Conservation (phyloP, 1,140 invertebrate genomes). For the Latrodectus geometricus region DNA sequence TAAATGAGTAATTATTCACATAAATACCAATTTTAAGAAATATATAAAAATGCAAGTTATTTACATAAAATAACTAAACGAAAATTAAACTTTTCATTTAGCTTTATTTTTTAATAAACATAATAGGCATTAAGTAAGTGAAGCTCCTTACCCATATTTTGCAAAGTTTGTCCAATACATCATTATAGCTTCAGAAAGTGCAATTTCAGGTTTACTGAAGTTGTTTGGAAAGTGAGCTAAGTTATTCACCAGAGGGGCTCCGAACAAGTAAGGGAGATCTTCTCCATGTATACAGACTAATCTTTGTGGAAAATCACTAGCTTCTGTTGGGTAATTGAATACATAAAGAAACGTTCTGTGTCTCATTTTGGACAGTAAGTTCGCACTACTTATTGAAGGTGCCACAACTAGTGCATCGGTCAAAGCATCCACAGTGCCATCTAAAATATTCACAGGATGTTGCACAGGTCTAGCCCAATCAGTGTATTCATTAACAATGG, state of each 20-base stretch:
- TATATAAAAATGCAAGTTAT: no score
- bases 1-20: no score
- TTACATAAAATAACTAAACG: no score
- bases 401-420: slow-evolving; percentile 70
- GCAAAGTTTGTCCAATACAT: slow-evolving; percentile 73
- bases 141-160: slow-evolving; percentile 70
- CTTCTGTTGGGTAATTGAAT: slow-evolving; percentile 77
- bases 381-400: slow-evolving; percentile 70
- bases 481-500: slow-evolving; percentile 96
- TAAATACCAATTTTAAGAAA: no score
- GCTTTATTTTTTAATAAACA: no score
- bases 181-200: slow-evolving; percentile 81
- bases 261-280: slow-evolving; percentile 75
- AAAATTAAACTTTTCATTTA: no score
- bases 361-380: slow-evolving; percentile 70
- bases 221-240: slow-evolving; percentile 71
- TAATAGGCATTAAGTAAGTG: background rate
- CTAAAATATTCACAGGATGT: slow-evolving; percentile 90
- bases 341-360: slow-evolving; percentile 67
- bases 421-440: slow-evolving; percentile 72
- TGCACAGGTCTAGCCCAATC: slow-evolving; percentile 94
- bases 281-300: slow-evolving; percentile 70
- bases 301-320: slow-evolving; percentile 76
- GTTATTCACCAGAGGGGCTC: slow-evolving; percentile 76
- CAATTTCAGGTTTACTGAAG: slow-evolving; percentile 81